Evolutionary conservation across 2,797 vertebrate genomes (phyloP).

Genomic region (Cephalopachus bancanus): DNA sequence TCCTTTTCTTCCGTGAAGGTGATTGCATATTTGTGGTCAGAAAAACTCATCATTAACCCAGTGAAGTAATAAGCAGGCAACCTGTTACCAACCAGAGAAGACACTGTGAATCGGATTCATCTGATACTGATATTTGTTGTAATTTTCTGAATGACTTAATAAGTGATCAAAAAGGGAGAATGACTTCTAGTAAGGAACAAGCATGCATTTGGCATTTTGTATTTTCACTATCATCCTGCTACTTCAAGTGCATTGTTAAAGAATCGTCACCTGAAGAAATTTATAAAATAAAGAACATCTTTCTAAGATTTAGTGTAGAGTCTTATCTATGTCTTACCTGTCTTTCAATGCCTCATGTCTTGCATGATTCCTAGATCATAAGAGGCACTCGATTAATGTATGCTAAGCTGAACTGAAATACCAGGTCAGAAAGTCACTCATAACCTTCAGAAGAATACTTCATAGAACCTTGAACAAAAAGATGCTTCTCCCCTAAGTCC

Average conservation of each 20-base stretch:
- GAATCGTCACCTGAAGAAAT: conserved; percentile 37
- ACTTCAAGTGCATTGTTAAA: conserved; percentile 50
- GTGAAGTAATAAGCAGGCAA: neutral
- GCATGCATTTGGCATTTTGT: neutral
- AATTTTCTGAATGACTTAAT: neutral
- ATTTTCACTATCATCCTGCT: conserved; percentile 12
- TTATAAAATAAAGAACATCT: conserved; percentile 61
- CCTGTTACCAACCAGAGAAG: neutral
- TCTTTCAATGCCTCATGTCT: neutral
- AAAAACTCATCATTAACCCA: conserved; percentile 18
- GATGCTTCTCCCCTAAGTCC: neutral
- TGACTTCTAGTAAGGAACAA: neutral
- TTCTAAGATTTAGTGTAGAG: conserved; percentile 48
- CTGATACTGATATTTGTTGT: neutral
- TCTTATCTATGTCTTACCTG: conserved; percentile 21
- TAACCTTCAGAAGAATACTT: conserved; percentile 33
- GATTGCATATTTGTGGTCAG: neutral
- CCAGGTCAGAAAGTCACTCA: conserved; percentile 1
- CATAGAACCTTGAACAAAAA: neutral
- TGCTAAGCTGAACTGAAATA: conserved; percentile 60
- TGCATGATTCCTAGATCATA: conserved; percentile 24
- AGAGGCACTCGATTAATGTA: conserved; percentile 39
- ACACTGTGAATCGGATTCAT: neutral
- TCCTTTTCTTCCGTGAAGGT: neutral
- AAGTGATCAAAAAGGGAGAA: neutral